Evolutionary conservation across 2,797 vertebrate species (phyloP).

Genomic region (Spheniscus humboldti): DNA sequence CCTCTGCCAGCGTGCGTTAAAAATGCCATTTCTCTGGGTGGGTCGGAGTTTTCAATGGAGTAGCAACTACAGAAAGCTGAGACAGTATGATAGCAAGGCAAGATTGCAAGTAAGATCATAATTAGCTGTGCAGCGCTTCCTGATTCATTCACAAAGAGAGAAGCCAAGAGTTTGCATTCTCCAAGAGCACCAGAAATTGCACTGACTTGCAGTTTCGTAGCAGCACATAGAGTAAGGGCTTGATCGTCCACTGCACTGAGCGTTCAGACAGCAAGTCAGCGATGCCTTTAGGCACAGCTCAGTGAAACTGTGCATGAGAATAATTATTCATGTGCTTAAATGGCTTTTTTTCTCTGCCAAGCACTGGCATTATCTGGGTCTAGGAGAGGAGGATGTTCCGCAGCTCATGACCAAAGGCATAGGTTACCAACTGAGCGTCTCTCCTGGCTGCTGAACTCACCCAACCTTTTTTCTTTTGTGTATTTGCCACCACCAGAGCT

Average conservation of each 20-base stretch:
- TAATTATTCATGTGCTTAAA: neutral
- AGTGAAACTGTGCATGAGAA: neutral
- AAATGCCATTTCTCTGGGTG: accelerated
- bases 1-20: accelerated
- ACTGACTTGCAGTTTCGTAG: neutral
- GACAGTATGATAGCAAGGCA: accelerated
- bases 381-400: neutral
- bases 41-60: accelerated
- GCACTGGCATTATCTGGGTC: neutral
- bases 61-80: neutral
- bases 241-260: accelerated
- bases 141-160: no score
- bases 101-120: accelerated
- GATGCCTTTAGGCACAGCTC: neutral
- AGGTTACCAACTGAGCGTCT: neutral
- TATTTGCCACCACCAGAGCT: neutral
- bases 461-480: neutral
- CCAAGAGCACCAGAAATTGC: neutral
- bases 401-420: accelerated
- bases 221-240: neutral
- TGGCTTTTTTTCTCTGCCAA: neutral
- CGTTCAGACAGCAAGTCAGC: neutral
- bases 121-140: neutral
- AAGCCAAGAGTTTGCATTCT: neutral
- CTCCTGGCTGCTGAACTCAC: neutral